Evolutionary conservation across 2,113 vertebrate genomes (phyloP).

Genomic region (Trinectes maculatus): DNA sequence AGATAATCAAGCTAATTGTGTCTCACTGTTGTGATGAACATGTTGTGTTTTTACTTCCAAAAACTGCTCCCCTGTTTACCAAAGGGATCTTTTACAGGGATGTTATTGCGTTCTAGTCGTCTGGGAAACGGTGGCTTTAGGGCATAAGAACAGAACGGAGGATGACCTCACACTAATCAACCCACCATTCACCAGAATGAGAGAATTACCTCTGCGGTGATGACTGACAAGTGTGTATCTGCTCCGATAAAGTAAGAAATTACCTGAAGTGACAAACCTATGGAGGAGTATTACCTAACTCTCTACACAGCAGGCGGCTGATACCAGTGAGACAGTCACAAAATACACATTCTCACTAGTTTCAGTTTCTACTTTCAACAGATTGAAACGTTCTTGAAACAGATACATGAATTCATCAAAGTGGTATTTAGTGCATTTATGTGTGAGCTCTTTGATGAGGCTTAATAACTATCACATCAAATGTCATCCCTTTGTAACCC

Average conservation of each 20-base stretch:
- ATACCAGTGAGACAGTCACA: too few relatives aligned
- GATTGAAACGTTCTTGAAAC: slow-evolving; percentile 7
- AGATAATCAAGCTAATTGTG: slow-evolving; percentile 73
- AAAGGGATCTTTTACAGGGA: slow-evolving; percentile 15
- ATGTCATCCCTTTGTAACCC: not conserved
- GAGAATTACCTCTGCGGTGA: not conserved
- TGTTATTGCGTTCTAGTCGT: not conserved
- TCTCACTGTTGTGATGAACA: slow-evolving; percentile 45
- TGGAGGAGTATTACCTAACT: not conserved
- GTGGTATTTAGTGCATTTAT: not conserved
- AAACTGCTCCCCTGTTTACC: slow-evolving; percentile 44
- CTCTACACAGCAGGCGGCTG: too few relatives aligned
- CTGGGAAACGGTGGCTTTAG: slow-evolving; percentile 19
- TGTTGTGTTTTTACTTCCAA: slow-evolving; percentile 52
- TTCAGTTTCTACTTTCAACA: not conserved
- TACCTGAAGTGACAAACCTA: not conserved
- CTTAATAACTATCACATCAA: not conserved
- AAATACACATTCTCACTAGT: too few relatives aligned
- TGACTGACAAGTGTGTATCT: not conserved
- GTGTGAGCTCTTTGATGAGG: not conserved
- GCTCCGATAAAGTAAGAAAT: not conserved
- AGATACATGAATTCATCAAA: not conserved
- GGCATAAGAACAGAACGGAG: slow-evolving; percentile 9
- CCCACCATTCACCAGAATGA: too few relatives aligned
- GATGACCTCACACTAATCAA: slow-evolving; percentile 20